Base-by-base conservation (phyloP, 2,113 vertebrate genomes). In the Psephotus haematonotus region DNA sequence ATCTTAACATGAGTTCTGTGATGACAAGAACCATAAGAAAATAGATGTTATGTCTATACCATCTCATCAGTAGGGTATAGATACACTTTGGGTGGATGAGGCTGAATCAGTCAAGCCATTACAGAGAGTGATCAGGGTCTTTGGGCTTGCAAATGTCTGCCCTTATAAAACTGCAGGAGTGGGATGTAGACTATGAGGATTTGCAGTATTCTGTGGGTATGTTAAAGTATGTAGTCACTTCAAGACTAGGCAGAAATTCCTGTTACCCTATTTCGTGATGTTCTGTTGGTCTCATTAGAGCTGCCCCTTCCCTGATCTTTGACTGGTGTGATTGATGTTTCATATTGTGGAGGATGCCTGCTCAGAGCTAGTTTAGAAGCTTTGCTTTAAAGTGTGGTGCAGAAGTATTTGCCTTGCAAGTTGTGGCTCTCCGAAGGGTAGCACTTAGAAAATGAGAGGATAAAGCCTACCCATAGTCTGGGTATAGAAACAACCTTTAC, bases 381-480 rank as follows among this genome's bases (percentile, higher is more conserved):
- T 87, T 77, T 83, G 22, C 52, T 84, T 64, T 69, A 6, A 25
- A 80, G 28, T 47, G 18, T 72, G 31, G 4, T 69, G 13, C 80
- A 52, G 50, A 62, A 22, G 16, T 64, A 37, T 33, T 62, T 84
- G 19, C 14, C 33, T 78, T 92, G 64, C 55, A 62, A 84, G 16
- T 17, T 47, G 23, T 68, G 62, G 23, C 23, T 25, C 41, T 57
- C 31, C 62, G 60, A 52, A 75, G n/a, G 20, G 9, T 59, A 57
- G 7, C 22, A 7, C 33, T 75, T 69, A 23, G 31, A 53, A 31
- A 23, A 57, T 65, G 86, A 44, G 39, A 35, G 20, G 17, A 4
- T 70, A 44, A 82, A 74, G 39, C n/a, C 17, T 5, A 43, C 25
- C 10, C 0, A 0, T 60, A 47, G 20, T 65, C 17, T 28, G 13